phyloP scores from a whole-genome alignment of 1,140 invertebrate genomes.

The Achroia grisella region DNA sequence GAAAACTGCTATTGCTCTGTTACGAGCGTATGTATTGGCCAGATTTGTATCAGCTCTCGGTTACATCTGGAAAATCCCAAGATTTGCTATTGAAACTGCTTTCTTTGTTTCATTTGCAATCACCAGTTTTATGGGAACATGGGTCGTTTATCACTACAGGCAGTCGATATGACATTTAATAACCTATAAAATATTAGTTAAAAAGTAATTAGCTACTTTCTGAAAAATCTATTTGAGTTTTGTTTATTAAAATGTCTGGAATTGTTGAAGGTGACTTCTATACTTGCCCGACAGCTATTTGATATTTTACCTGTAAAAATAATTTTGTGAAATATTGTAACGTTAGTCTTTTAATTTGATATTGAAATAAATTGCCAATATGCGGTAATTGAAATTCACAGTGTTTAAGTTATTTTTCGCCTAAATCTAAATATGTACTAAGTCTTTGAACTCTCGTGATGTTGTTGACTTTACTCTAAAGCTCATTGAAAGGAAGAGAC shows the following conservation, averaged over 20 bases:
- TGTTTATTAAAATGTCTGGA: too few species aligned
- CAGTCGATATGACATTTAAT: conserved; percentile 18
- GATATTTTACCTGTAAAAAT: too few species aligned
- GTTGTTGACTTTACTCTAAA: conserved; percentile 4
- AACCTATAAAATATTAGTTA: too few species aligned
- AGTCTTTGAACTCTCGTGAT: conserved; percentile 1
- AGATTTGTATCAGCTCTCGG: conserved; percentile 26
- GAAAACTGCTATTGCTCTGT: conserved; percentile 16
- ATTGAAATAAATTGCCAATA: too few species aligned
- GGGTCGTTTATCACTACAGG: conserved; percentile 30
- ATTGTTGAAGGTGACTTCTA: too few species aligned
- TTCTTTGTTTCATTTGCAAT: conserved; percentile 34
- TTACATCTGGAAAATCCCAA: conserved; percentile 23
- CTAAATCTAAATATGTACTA: too few species aligned
- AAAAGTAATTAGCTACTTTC: too few species aligned
- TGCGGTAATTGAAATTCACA: background rate
- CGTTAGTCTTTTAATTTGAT: too few species aligned
- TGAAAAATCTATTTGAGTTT: background rate
- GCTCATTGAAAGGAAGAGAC: conserved; percentile 2
- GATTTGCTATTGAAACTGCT: conserved; percentile 13
- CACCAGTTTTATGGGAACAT: conserved; percentile 31
- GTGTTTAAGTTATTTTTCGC: background rate
- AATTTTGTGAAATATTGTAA: too few species aligned
- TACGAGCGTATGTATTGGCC: conserved; percentile 27
- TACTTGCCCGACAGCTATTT: too few species aligned